Evolutionary conservation across 2,113 vertebrate species (phyloP).

Genomic region (Charadrius vociferus): DNA sequence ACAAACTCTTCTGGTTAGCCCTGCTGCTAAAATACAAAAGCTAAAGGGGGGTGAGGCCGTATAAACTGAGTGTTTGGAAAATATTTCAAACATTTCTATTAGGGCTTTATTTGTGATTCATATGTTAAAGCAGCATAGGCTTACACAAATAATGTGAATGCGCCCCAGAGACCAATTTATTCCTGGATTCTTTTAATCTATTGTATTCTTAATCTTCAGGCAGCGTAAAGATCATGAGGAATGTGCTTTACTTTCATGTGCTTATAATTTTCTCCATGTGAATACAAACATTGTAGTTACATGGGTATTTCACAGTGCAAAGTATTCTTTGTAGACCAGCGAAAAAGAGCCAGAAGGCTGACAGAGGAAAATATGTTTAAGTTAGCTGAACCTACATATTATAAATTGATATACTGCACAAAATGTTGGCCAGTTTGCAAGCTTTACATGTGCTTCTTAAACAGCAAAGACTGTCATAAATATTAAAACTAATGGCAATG

Average conservation of each 20-base stretch:
- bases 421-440: neutral
- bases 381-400: neutral
- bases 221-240: constrained; percentile 37
- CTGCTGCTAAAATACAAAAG: neutral
- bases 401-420: neutral
- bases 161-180: neutral
- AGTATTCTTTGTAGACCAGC: neutral
- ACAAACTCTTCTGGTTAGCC: neutral
- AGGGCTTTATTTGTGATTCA: neutral
- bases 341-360: neutral
- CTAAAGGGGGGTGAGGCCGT: neutral
- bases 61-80: neutral
- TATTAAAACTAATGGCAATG: neutral
- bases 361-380: neutral
- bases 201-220: constrained; percentile 63
- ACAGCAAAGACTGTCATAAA: neutral
- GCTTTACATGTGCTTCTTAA: neutral
- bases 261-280: constrained; percentile 26
- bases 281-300: constrained; percentile 45
- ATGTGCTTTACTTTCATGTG: constrained; percentile 54
- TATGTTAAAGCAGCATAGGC: neutral
- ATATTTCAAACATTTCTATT: neutral
- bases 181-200: constrained; percentile 60
- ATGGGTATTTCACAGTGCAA: neutral
- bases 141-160: constrained; percentile 9